Percentiles rank a stretch among this genome's conserved stretches.
Conservation (phyloP, 1,140 invertebrate species). For the Mizuhopecten yessoensis region DNA sequence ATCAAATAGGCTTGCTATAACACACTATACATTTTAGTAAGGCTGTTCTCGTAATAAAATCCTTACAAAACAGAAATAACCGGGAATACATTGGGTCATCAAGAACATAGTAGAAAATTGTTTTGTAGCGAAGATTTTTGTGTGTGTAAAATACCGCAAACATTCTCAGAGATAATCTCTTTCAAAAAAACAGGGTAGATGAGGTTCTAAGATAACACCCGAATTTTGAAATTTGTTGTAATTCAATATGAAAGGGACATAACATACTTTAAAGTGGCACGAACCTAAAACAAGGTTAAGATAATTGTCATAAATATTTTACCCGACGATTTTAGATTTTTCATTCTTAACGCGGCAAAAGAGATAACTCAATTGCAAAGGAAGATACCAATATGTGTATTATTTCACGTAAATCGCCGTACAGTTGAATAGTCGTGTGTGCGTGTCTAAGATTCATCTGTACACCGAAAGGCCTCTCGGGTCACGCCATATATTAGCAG, state of each 20-base stretch:
- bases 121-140: no score
- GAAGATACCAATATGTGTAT: conserved; percentile 21
- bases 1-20: no score
- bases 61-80: no score
- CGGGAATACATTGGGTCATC: background rate
- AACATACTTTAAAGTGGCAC: background rate
- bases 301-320: conserved; percentile 33
- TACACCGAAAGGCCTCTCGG: background rate
- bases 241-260: background rate
- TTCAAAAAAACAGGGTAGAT: background rate
- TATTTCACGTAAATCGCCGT: background rate
- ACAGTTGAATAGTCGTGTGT: background rate
- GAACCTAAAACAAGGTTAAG: background rate
- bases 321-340: conserved; percentile 27
- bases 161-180: background rate
- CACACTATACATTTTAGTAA: no score
- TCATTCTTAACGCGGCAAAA: conserved; percentile 33
- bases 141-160: no score
- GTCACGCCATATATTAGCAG: conserved; percentile 13
- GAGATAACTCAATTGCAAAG: background rate
- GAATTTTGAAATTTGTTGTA: background rate
- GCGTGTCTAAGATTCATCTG: background rate
- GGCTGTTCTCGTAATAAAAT: no score
- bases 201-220: background rate
- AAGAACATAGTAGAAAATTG: background rate